phyloP scores from a whole-genome alignment of 2,888 invertebrate species.

The Apodemia mormo region DNA sequence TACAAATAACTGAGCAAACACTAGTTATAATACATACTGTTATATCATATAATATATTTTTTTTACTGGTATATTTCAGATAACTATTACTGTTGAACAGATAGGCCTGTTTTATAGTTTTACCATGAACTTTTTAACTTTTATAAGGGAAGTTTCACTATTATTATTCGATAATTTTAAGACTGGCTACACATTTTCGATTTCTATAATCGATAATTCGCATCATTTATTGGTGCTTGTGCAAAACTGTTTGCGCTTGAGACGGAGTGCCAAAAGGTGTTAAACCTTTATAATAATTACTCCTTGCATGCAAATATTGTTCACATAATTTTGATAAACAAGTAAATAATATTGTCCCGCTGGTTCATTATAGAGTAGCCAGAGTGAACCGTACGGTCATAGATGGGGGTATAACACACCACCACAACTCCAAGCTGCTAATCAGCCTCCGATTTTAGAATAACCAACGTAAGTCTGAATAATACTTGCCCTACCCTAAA shows the following conservation, averaged over 20 bases:
- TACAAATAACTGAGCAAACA: constrained; percentile 45
- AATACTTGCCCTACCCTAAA: too few species aligned
- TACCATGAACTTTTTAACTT: constrained; percentile 63
- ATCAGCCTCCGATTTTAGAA: too few species aligned
- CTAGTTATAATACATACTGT: constrained; percentile 63
- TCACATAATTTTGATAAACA: background rate
- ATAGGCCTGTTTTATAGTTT: constrained; percentile 75
- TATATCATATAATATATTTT: constrained; percentile 75
- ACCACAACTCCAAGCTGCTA: too few species aligned
- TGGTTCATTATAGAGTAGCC: too few species aligned
- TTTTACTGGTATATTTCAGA: constrained; percentile 78
- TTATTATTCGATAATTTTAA: constrained; percentile 43
- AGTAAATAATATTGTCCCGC: background rate
- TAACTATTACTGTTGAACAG: constrained; percentile 77
- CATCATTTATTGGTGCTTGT: background rate
- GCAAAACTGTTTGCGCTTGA: background rate
- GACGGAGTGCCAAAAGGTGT: background rate
- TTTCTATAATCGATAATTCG: background rate
- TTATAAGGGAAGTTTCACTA: constrained; percentile 60
- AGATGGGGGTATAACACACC: too few species aligned
- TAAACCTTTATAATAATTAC: background rate
- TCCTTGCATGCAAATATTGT: background rate
- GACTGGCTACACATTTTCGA: background rate
- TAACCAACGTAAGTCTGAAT: too few species aligned
- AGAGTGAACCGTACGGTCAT: too few species aligned